Base-by-base conservation (phyloP, 2,797 vertebrate genomes). In the Choloepus didactylus region DNA sequence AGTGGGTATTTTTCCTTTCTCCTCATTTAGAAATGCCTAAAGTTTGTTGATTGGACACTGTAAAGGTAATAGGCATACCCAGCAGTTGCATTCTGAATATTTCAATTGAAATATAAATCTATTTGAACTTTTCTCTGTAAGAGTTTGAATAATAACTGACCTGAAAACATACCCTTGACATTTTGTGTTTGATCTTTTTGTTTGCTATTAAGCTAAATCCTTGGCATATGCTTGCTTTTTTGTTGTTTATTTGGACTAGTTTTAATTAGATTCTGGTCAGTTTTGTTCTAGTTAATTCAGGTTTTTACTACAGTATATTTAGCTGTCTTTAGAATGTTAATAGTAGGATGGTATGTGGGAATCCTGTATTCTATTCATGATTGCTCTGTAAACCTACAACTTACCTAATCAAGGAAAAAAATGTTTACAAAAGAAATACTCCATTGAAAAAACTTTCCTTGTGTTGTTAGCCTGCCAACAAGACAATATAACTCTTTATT, bases 201-300 rank as follows among this genome's bases (percentile, higher is more conserved):
- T 64, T 46, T 27, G 6, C 77, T 79, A 6, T 80, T 76, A 54
- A 35, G 5, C 16, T 70, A 64, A 66, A 76, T 82, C 10, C 4
- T 92, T 82, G 70, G 35, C 29, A 64, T 46, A 41, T 59, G 15
- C 80, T 54, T 94, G 9, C 25, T 41, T 91, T 81, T 89, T 77
- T 66, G 64, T 76, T 75, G 21, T 73, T 96, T 93, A 91, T 60
- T 72, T 92, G 41, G 19, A 69, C 56, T 29, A 62, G 25, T 75
- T 81, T 91, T 91, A 73, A 67, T 86, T 8, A 51, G 19, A 56
- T 41, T 91, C 87, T 87, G 38, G 12, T 76, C 67, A 82, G 16
- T 64, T 87, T 91, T 49, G 6, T 76, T 85, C 46, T 85, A 35
- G 44, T 81, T 95, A 80, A 59, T 62, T 27, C 3, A 87, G 18